A percentile compares a stretch with the other conserved stretches of the same genome.
phyloP scores from a whole-genome alignment of 2,797 vertebrate genomes.

The Microhierax caerulescens region DNA sequence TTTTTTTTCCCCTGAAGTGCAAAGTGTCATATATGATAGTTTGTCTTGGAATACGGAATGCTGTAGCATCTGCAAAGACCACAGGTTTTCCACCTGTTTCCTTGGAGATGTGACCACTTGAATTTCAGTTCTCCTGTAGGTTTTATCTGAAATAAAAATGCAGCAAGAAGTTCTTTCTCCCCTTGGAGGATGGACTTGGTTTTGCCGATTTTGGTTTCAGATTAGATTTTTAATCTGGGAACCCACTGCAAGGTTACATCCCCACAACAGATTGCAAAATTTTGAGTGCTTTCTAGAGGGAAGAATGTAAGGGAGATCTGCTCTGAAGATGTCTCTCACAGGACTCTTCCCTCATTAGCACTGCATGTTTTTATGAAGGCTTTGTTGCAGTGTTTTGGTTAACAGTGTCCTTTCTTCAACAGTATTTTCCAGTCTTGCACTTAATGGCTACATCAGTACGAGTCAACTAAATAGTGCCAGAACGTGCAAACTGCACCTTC shows the following conservation, averaged over 20 bases:
- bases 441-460: neutral
- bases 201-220: neutral
- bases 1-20: neutral
- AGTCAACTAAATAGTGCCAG: neutral
- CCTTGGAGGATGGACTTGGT: neutral
- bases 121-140: neutral
- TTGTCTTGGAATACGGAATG: neutral
- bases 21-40: neutral
- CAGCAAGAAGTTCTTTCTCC: neutral
- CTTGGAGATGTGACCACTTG: neutral
- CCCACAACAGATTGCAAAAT: neutral
- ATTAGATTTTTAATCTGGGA: neutral
- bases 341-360: neutral
- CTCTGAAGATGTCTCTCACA: neutral
- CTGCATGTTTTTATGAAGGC: neutral
- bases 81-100: slow-evolving; percentile 24
- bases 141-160: neutral
- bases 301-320: neutral
- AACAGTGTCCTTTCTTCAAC: neutral
- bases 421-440: neutral
- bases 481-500: neutral
- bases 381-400: neutral
- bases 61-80: neutral
- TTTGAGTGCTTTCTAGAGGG: neutral
- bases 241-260: neutral